Percentiles rank a stretch among this genome's conserved stretches.
Evolutionary conservation across 2,888 invertebrate genomes (phyloP).

Genomic region (Coecobrya sp.): DNA sequence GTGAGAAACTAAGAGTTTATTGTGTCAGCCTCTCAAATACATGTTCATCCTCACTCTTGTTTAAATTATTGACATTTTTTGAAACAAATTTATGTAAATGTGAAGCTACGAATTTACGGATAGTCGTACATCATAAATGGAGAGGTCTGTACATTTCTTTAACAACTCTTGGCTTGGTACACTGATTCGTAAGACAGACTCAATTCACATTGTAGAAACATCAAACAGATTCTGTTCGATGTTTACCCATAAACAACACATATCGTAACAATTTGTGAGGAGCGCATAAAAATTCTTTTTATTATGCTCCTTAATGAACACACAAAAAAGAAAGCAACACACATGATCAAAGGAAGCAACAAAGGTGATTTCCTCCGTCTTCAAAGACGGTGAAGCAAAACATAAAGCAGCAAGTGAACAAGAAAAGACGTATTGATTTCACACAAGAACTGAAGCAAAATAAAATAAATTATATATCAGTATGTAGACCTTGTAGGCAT

Average conservation of each 20-base stretch:
- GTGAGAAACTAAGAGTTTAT: too few species aligned
- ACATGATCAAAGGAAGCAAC: neutral
- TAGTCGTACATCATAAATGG: too few species aligned
- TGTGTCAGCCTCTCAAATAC: neutral
- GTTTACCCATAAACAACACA: neutral
- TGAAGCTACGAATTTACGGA: neutral
- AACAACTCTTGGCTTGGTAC: neutral
- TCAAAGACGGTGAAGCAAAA: slow-evolving; percentile 4
- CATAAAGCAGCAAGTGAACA: neutral
- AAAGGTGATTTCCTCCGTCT: slow-evolving; percentile 5
- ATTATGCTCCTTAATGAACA: slow-evolving; percentile 2
- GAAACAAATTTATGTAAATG: neutral
- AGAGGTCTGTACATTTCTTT: neutral
- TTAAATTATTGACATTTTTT: slow-evolving; percentile 19
- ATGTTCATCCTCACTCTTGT: neutral
- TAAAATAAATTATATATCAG: neutral
- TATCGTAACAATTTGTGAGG: neutral
- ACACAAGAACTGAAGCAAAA: neutral
- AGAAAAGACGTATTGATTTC: slow-evolving; percentile 25
- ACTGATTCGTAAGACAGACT: too few species aligned
- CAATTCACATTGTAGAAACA: too few species aligned
- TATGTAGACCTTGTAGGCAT: neutral
- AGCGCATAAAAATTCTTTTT: neutral
- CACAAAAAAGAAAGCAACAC: neutral
- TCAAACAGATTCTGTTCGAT: neutral